Base-by-base conservation (phyloP, 2,888 invertebrate genomes). In the Sipunculus nudus region DNA sequence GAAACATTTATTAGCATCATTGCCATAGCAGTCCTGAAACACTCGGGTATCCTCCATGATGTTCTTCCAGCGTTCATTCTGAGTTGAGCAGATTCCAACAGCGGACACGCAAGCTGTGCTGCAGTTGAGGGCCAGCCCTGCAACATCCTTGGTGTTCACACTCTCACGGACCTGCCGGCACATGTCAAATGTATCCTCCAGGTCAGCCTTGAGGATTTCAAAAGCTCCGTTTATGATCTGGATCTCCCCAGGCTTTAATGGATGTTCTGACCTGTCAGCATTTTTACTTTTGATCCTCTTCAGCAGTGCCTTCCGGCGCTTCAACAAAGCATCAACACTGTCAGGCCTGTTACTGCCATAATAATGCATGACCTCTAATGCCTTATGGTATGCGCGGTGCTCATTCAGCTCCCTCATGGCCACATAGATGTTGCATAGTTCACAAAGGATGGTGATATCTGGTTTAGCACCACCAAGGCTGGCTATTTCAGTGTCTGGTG, bases 11-110 rank as follows among this genome's bases (percentile, higher is more conserved):
- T 71, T 70, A 21, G 49, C 59, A 54, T 81, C 79, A 10, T 76
- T 77, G 1, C 80, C 80, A 69, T 78, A 79, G 48, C 63, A 73
- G 58, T 82, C 80, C 49, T 81, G 80, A 50, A 75, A 81, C 5
- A 78, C 74, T 23, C 72, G 62, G 0, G 76, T 71, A 63, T 82
- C 82, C 54, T 82, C 82, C 81, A 81, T 82, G 21, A 69, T 59
- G 16, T 68, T 74, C 56, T 80, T 81, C 78, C 79, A 82, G 6
- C 62, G 61, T 10, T 72, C 68, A 59, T 81, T 81, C 29, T 67
- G 65, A 58, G 68, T 67, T 10, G 72, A 68, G 41, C 78, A 78
- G 16, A 54, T 52, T 10, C 64, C 68, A 1, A 64, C 53, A 40
- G 77, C 75, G 46, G 70, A 58, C 1, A 67, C 70, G 63, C 77